Base-by-base conservation (phyloP, 2,113 vertebrate genomes). In the Nicator chloris region DNA sequence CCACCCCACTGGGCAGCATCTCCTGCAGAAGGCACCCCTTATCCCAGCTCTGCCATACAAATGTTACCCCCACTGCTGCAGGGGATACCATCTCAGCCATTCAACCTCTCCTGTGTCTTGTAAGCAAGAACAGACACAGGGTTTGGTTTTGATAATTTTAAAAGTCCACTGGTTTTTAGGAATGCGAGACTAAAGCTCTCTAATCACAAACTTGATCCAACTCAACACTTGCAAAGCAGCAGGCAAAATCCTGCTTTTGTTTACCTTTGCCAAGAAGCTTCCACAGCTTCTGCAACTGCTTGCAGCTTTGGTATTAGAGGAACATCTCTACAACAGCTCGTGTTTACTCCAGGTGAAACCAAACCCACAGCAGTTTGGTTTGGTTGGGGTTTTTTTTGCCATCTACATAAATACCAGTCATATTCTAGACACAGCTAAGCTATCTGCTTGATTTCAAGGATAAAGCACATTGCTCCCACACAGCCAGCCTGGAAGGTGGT, bases 21-120 rank as follows among this genome's bases (percentile, higher is more conserved):
- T 76, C 49, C 33, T 28, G 54, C 59, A 65, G 57, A 80, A 86
- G 35, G 21, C 30, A 56, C 0, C 26, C 33, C 15, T 71, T 40
- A 31, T 1, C 21, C 21, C 73, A 87, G 60, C 59, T 44, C 68
- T 73, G 31, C 0, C 0, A 2, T 13, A 49, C 44, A 63, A 65
- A 68, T 0, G 0, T 24, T 33, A 22, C 14, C 54, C 22, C 26
- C 2, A 1, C 39, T 71, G 17, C 4, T 65, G 24, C 71, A 82
- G 13, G 8, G 12, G 18, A 42, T 20, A 53, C 21, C 24, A 27
- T 7, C 19, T 70, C 4, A 49, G 24, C 27, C 12, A 0, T 28
- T 28, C 69, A 57, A 33, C 4, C 63, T 35, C 68, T 49, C 19
- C 51, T 33, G 19, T 2, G 24, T 26, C 27, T 14, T 8, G 1